Evolutionary conservation across 2,113 vertebrate species (phyloP).

Genomic region (Hemibagrus wyckioides): DNA sequence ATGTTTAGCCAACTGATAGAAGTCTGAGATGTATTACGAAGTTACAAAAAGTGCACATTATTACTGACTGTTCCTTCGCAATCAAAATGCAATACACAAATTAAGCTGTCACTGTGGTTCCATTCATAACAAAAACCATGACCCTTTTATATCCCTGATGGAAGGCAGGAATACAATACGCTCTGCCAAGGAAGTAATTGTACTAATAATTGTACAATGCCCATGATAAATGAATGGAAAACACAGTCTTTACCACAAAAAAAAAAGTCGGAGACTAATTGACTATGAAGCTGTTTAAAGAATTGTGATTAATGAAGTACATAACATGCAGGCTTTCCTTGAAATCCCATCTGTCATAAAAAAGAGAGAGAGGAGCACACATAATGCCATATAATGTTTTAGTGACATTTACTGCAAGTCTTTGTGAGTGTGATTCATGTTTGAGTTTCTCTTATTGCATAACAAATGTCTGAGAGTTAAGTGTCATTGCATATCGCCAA

Average conservation of each 20-base stretch:
- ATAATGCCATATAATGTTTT: background rate
- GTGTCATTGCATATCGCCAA: background rate
- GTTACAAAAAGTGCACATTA: constrained; percentile 26
- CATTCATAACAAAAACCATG: constrained; percentile 44
- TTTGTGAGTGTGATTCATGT: constrained; percentile 12
- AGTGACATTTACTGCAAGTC: constrained; percentile 8
- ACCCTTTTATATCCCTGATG: constrained; percentile 45
- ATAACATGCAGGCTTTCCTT: constrained; percentile 47
- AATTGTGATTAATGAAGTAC: constrained; percentile 61
- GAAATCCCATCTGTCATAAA: constrained; percentile 44
- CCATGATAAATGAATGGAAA: constrained; percentile 59
- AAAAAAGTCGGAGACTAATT: constrained; percentile 51
- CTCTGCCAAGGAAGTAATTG: constrained; percentile 57
- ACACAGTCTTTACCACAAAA: constrained; percentile 55
- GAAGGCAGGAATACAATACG: constrained; percentile 42
- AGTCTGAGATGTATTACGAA: constrained; percentile 9
- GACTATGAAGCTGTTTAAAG: constrained; percentile 57
- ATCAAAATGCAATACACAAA: constrained; percentile 69
- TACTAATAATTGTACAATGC: constrained; percentile 62
- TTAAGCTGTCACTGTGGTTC: constrained; percentile 64
- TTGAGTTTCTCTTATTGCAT: constrained; percentile 2
- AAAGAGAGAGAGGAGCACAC: constrained; percentile 1
- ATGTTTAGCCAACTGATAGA: background rate
- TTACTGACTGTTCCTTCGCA: constrained; percentile 66
- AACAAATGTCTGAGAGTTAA: background rate